Evolutionary conservation across 2,797 vertebrate species (phyloP).

Genomic region (Lacerta bilineata): DNA sequence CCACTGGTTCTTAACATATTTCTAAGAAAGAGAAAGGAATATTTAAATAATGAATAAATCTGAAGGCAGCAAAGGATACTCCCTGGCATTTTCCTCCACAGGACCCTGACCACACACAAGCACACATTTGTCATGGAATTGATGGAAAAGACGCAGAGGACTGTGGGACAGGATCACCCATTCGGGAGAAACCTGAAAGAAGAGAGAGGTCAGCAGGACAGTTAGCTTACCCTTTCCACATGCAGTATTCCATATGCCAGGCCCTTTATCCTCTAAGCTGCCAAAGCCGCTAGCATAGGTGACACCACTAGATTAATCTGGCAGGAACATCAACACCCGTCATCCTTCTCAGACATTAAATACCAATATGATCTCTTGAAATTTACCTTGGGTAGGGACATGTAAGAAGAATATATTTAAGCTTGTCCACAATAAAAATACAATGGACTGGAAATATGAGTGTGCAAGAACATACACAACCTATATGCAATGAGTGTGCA

Average conservation of each 20-base stretch:
- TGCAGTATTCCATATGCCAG: rapidly evolving
- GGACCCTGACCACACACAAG: slow-evolving; percentile 94
- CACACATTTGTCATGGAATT: slow-evolving; percentile 89
- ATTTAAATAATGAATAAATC: rapidly evolving
- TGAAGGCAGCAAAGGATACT: slow-evolving; percentile 86
- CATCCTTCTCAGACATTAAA: background rate
- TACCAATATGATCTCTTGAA: background rate
- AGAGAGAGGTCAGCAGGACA: rapidly evolving
- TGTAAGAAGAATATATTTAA: background rate
- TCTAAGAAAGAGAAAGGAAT: rapidly evolving
- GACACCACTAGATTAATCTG: background rate
- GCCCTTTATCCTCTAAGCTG: rapidly evolving
- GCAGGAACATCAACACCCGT: background rate
- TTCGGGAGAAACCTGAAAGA: slow-evolving; percentile 89
- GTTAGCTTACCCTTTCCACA: rapidly evolving
- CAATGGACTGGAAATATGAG: background rate
- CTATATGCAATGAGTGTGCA: background rate
- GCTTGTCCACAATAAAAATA: background rate
- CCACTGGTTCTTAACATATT: background rate
- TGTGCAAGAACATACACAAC: background rate
- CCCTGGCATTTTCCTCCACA: slow-evolving; percentile 87
- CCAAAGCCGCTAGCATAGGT: background rate
- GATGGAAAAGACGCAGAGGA: slow-evolving; percentile 90
- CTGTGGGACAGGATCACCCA: slow-evolving; percentile 96
- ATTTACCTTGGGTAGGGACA: background rate